A percentile compares a stretch with the other conserved stretches of the same genome.
These are phyloP conservation scores for Drosophila trapezifrons DNA, from an alignment of 1,140 invertebrate species.

Conservation along the genomic window DNA sequence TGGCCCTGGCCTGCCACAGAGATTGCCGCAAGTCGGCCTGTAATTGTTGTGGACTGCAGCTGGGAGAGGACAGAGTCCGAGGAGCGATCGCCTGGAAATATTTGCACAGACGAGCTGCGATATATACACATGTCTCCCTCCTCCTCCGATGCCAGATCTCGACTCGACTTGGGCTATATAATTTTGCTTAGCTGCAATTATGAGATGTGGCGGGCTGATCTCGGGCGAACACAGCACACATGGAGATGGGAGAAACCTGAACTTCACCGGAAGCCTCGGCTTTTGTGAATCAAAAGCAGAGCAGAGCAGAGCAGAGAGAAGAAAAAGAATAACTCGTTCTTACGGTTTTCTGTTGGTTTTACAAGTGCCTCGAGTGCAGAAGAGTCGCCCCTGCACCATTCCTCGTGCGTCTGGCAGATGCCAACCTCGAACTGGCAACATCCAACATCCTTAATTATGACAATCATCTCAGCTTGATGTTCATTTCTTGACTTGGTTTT, in stretches of 20 bases:
- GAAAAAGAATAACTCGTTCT: conserved; percentile 64
- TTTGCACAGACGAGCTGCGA: conserved; percentile 56
- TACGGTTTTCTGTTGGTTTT: conserved; percentile 78
- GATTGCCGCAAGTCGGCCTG: conserved; percentile 56
- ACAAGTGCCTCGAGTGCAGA: conserved; percentile 66
- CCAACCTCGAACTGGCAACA: conserved; percentile 50
- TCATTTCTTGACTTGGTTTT: conserved; percentile 57
- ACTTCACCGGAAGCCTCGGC: conserved; percentile 73
- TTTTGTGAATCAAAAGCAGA: conserved; percentile 54
- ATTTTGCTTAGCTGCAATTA: conserved; percentile 82
- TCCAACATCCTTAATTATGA: conserved; percentile 81
- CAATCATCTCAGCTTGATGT: conserved; percentile 75
- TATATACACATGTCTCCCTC: conserved; percentile 10
- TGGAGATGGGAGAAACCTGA: conserved; percentile 50
- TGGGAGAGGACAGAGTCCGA: conserved; percentile 49
- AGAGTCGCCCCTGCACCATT: conserved; percentile 2
- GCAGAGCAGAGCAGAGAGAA: not conserved
- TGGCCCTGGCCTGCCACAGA: conserved; percentile 31
- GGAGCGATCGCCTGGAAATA: conserved; percentile 58
- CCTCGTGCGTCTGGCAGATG: conserved; percentile 63
- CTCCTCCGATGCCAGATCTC: conserved; percentile 36
- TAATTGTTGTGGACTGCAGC: conserved; percentile 74
- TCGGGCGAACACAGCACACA: conserved; percentile 42
- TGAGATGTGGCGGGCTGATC: conserved; percentile 75
- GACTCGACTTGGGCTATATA: conserved; percentile 57